Evolutionary conservation across 2,113 vertebrate genomes (phyloP).

Genomic region (Phrynocephalus versicolor): DNA sequence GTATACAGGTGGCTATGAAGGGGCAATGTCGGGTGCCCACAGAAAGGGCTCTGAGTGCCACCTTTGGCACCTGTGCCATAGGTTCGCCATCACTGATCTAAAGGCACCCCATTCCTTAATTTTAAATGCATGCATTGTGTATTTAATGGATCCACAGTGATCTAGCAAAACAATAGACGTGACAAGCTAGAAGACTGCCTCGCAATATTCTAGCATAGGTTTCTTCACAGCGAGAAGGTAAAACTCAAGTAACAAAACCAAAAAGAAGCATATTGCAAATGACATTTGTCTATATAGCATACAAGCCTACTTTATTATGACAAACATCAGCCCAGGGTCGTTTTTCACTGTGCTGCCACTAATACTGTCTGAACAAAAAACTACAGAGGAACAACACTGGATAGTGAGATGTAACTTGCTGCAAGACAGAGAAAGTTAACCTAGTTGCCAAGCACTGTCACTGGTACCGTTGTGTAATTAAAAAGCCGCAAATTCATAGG

Average conservation of each 20-base stretch:
- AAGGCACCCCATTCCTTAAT: not conserved
- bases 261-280: slow-evolving; percentile 50
- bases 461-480: not conserved
- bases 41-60: too few relatives aligned
- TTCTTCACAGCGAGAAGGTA: slow-evolving; percentile 25
- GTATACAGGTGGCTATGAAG: too few relatives aligned
- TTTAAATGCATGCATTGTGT: not conserved
- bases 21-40: too few relatives aligned
- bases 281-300: slow-evolving; percentile 31
- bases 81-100: too few relatives aligned
- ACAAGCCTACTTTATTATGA: not conserved
- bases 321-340: not conserved
- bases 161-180: not conserved
- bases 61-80: too few relatives aligned
- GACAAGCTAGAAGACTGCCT: not conserved
- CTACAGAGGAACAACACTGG: not conserved
- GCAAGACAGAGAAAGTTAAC: not conserved
- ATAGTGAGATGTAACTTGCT: not conserved
- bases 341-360: not conserved
- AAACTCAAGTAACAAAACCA: not conserved
- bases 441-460: not conserved
- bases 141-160: not conserved
- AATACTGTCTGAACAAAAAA: slow-evolving; percentile 31
- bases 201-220: not conserved
- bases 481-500: not conserved